Evolutionary conservation across 1,140 invertebrate genomes (phyloP).

Genomic region (Drosophila bocqueti): DNA sequence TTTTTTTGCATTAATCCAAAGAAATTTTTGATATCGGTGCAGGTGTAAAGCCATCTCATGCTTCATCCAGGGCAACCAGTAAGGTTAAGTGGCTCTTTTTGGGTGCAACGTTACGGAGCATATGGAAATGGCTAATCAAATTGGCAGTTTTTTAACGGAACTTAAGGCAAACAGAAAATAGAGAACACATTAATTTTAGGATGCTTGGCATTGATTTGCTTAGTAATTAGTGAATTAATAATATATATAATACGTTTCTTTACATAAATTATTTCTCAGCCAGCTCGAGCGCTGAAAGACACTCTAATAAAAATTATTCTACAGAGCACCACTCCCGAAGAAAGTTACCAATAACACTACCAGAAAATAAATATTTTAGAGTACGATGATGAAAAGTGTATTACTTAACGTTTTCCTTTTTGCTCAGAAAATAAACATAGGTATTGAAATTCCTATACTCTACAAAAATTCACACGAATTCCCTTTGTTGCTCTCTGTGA

Average conservation of each 20-base stretch:
- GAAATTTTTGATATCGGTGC: conserved; percentile 79
- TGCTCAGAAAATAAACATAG: conserved; percentile 30
- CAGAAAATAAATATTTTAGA: conserved; percentile 68
- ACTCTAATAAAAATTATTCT: conserved; percentile 54
- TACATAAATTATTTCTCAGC: conserved; percentile 50
- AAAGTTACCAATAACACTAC: conserved; percentile 50
- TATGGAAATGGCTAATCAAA: conserved; percentile 21
- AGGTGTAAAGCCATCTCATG: conserved; percentile 57
- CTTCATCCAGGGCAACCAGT: conserved; percentile 16
- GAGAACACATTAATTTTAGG: conserved; percentile 59
- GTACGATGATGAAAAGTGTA: conserved; percentile 46
- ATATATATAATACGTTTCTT: conserved; percentile 42
- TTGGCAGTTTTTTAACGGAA: conserved; percentile 50
- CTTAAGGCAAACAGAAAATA: conserved; percentile 26
- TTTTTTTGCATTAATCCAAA: conserved; percentile 26
- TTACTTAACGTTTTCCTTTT: conserved; percentile 43
- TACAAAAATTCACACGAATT: conserved; percentile 24
- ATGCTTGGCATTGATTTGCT: conserved; percentile 73
- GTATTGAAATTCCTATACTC: conserved; percentile 23
- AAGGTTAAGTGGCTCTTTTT: background rate
- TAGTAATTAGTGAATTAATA: conserved; percentile 58
- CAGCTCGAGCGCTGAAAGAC: conserved; percentile 34
- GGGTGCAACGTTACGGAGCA: conserved; percentile 9
- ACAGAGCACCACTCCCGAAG: conserved; percentile 48
- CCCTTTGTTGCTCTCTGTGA: conserved; percentile 28